Base-by-base conservation (phyloP, 2,888 invertebrate genomes). In the Amblyjoppa fuscipennis region DNA sequence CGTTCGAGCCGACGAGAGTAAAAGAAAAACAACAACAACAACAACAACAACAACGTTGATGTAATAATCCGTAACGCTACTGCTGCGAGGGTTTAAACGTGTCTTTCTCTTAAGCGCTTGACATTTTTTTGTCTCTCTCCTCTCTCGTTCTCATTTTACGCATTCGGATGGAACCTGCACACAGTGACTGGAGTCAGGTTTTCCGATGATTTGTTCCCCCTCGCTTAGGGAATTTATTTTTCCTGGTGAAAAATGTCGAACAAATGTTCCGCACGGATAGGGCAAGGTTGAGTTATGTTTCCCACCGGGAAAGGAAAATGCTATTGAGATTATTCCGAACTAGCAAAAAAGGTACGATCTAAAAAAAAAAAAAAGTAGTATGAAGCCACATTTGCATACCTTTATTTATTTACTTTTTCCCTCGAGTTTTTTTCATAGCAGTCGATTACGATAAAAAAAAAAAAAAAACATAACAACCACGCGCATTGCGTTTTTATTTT, bases 1-100 rank as follows among this genome's bases (percentile, higher is more conserved):
- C 16, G 51, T 34, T 75, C 31, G 64, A 28, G 16, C 41, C 45
- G 56, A 45, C 64, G 51, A 31, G 51, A 20, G 75, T 64, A 64
- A 75, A 77, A 25, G 6, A 77, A 68, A 68, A 73, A 71, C 34
- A 41, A 66, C 51, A 38, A n/a, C n/a, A n/a, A n/a, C n/a, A n/a
- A 5, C 34, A 16, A 71, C 25, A 13, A 28, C 41, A 49, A 31
- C 4, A 11, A 41, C 20, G 20, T 16, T 59, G 25, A 59, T 25
- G 28, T 51, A 31, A 74, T 59, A 7, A 16, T 61, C 28, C 45
- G 45, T 0, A 45, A 7, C 9, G 28, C 45, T 41, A 28, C 45
- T 28, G 7, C n/a, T 45, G 61, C 74, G 74, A 61, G 45, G n/a
- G n/a, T 59, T 41, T 13, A 16, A 45, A n/a, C 59, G 74, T 74